Base-by-base conservation (phyloP, 2,888 invertebrate genomes). In the Epistrophella euchroma region DNA sequence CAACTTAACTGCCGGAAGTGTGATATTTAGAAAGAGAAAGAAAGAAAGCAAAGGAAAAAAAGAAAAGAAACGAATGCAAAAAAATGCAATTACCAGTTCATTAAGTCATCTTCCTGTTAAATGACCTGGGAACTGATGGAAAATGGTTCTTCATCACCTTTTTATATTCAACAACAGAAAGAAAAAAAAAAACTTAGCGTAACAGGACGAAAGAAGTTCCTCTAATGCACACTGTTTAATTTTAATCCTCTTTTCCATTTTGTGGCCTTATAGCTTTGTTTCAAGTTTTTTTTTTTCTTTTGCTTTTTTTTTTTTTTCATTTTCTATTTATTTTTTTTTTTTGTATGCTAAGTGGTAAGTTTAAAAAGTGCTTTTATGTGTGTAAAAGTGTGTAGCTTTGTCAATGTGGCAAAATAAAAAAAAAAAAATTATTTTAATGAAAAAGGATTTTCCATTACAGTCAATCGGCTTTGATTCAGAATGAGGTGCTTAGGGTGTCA, bases 21-120 rank as follows among this genome's bases (percentile, higher is more conserved):
- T 28, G 60, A 62, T 58, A 76, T 72, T 74, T n/a, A 37, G 35
- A 66, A 66, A 66, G n/a, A 37, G 19, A 77, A 55, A 80, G n/a
- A 15, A 55, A 82, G 5, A 32, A 9, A 32, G 25, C 3, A 25
- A 25, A 25, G 25, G 25, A 66, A 64, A 56, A 19, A 56, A 35
- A 2, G 10, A 52, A 52, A 15, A 40, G 68, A 87, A 87, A n/a
- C n/a, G n/a, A 74, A 68, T 50, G 37, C 28, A 60, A 77, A 82
- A 83, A 60, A 75, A 75, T 75, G 73, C 73, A 86, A 82, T 82
- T 82, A 86, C 82, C 70, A 66, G 82, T 86, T 86, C 83, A 87
- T 83, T 87, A 79, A 83, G 78, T 78, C 74, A 87, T 83, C 83
- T 86, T 82, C 64, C 62, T 70, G 77, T 74, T 77, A 56, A 86